Percentiles rank a stretch among this genome's conserved stretches.
These are phyloP conservation scores for Crepidodera aurea DNA, from an alignment of 2,888 invertebrate species.

Conservation along the genomic window DNA sequence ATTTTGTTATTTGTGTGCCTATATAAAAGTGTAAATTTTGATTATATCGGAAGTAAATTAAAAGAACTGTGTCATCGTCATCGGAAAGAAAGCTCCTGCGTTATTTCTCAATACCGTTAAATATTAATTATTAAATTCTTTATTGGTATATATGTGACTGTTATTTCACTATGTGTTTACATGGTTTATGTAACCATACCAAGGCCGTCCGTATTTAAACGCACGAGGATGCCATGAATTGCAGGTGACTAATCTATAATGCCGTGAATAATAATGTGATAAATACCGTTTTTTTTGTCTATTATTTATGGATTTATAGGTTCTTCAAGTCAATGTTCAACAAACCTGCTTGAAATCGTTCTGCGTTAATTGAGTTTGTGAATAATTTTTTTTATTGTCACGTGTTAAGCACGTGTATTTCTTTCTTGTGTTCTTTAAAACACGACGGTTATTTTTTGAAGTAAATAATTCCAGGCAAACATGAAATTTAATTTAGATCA, in stretches of 20 bases:
- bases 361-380: too few relatives aligned
- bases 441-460: too few relatives aligned
- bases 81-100: constrained; percentile 24
- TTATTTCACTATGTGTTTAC: constrained; percentile 19
- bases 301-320: neutral
- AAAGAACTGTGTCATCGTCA: constrained; percentile 13
- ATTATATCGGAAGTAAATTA: constrained; percentile 8
- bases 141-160: constrained; percentile 15
- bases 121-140: constrained; percentile 26
- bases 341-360: too few relatives aligned
- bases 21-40: neutral
- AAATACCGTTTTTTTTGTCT: constrained; percentile 9
- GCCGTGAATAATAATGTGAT: neutral
- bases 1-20: too few relatives aligned
- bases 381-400: too few relatives aligned
- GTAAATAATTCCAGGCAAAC: too few relatives aligned
- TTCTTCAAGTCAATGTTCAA: too few relatives aligned
- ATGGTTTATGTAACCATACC: constrained; percentile 21
- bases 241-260: constrained; percentile 5
- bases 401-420: too few relatives aligned
- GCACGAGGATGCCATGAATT: constrained; percentile 10
- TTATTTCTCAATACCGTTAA: constrained; percentile 24
- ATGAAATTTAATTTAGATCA: too few relatives aligned
- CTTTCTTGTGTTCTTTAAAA: too few relatives aligned
- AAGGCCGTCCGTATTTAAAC: constrained; percentile 15